Conservation (phyloP, 2,113 vertebrate species). For the Passer montanus region DNA sequence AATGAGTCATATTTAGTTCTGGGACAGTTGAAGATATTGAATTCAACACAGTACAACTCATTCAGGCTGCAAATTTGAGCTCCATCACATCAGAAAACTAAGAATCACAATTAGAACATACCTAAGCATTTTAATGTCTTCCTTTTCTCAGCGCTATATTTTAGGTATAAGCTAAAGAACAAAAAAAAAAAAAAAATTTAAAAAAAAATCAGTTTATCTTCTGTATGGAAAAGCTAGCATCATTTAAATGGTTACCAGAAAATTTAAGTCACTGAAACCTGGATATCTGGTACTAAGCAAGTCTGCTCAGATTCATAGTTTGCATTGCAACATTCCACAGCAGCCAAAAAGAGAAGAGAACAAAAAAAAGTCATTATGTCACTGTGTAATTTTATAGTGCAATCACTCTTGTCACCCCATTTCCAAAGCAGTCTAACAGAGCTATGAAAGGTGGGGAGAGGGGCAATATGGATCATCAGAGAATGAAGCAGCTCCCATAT, state of each 20-base stretch:
- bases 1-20: neutral
- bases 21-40: neutral
- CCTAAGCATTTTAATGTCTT: rapidly evolving
- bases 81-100: neutral
- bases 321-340: neutral
- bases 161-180: neutral
- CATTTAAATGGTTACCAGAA: neutral
- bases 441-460: neutral
- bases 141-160: neutral
- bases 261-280: neutral
- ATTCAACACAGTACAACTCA: neutral
- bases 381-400: neutral
- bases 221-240: neutral
- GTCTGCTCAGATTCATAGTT: neutral
- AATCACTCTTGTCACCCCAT: neutral
- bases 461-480: neutral
- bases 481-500: neutral
- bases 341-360: neutral
- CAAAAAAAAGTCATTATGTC: neutral
- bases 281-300: neutral
- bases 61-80: neutral
- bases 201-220: neutral
- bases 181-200: neutral
- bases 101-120: neutral
- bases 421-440: neutral